A percentile compares a stretch with the other conserved stretches of the same genome.
These are phyloP conservation scores for Bergia puertoricense DNA, from an alignment of 92 coral and sea anemone species.

Conservation along the genomic window DNA sequence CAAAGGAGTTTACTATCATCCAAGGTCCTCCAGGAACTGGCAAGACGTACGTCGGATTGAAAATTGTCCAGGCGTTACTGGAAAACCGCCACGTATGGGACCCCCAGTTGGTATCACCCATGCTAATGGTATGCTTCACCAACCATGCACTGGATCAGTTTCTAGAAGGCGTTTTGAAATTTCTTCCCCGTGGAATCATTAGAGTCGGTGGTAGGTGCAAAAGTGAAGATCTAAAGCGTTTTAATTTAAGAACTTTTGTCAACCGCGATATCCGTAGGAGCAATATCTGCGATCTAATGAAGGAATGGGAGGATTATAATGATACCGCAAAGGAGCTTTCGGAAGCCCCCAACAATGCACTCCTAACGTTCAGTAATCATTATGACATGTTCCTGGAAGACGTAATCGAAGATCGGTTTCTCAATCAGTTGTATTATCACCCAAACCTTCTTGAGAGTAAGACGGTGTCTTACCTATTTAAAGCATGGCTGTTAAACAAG, in stretches of 20 bases:
- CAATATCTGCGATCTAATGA: conserved; percentile 9
- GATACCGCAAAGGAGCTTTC: background rate
- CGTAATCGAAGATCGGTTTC: conserved; percentile 12
- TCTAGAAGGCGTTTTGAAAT: conserved; percentile 67
- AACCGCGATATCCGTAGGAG: background rate
- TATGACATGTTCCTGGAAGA: conserved; percentile 13
- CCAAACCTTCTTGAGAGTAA: background rate
- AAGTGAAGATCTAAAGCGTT: conserved; percentile 47
- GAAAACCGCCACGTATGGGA: conserved; percentile 45
- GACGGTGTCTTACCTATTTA: background rate
- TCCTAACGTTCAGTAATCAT: background rate
- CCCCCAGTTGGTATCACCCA: conserved; percentile 51
- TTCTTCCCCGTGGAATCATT: conserved; percentile 46
- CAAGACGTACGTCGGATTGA: conserved; percentile 77
- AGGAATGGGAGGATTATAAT: conserved; percentile 11
- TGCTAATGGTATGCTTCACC: conserved; percentile 83
- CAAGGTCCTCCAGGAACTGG: conserved; percentile 94
- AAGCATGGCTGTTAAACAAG: conserved; percentile 15
- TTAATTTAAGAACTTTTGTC: conserved; percentile 44
- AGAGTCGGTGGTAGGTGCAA: conserved; percentile 78
- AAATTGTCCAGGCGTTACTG: conserved; percentile 67
- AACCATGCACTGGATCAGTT: conserved; percentile 82
- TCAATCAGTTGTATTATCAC: conserved; percentile 35
- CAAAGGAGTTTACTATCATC: conserved; percentile 79
- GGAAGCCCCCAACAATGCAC: background rate